These are phyloP conservation scores for Corythornis cristatus DNA, from an alignment of 2,113 vertebrate genomes.

Conservation along the genomic window DNA sequence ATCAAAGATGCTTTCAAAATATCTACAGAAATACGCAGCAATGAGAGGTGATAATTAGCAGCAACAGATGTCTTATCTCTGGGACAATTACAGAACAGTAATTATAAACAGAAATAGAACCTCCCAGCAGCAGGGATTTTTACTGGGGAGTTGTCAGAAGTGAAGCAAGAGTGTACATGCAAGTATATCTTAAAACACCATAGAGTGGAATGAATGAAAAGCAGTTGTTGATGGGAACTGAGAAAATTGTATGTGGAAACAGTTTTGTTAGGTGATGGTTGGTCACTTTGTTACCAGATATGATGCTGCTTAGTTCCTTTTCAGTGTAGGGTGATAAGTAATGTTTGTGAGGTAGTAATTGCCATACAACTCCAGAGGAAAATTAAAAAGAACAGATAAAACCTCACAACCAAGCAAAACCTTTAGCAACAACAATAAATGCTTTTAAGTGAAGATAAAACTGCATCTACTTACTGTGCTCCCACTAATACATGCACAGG, in stretches of 20 bases:
- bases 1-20: conserved; percentile 55
- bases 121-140: conserved; percentile 14
- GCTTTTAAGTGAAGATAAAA: neutral
- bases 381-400: neutral
- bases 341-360: neutral
- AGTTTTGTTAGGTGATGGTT: neutral
- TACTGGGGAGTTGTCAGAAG: conserved; percentile 47
- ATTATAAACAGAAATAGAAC: conserved; percentile 65
- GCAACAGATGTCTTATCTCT: conserved; percentile 61
- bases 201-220: neutral
- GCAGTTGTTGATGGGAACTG: neutral
- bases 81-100: conserved; percentile 41
- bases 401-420: neutral
- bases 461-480: neutral
- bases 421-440: no score
- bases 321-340: neutral
- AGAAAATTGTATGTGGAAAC: neutral
- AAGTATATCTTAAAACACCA: neutral
- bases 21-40: conserved; percentile 21
- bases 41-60: conserved; percentile 57
- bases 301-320: neutral
- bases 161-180: conserved; percentile 16
- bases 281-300: neutral
- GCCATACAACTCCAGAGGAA: neutral
- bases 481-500: neutral